These are phyloP conservation scores for Netelia fuscicornis DNA, from an alignment of 2,888 invertebrate genomes.

Conservation along the genomic window DNA sequence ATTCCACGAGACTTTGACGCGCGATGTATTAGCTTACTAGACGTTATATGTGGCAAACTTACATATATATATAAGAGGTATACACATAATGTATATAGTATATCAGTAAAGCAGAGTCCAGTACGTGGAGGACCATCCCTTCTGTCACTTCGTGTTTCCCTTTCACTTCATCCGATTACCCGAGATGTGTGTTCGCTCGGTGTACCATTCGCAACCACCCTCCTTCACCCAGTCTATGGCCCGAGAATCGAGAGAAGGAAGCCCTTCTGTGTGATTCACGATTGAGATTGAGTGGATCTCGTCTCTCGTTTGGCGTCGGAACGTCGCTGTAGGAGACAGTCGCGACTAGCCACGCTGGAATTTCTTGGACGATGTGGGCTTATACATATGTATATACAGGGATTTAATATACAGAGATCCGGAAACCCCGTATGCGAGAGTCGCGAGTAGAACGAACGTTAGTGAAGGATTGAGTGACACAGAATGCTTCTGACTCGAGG, in stretches of 20 bases:
- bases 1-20: slow-evolving; percentile 55
- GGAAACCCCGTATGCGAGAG: slow-evolving; percentile 12
- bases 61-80: neutral
- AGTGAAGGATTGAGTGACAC: slow-evolving; percentile 24
- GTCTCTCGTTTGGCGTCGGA: slow-evolving; percentile 51
- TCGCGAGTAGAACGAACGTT: neutral
- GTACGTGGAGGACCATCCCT: slow-evolving; percentile 47
- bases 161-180: slow-evolving; percentile 66
- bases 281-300: slow-evolving; percentile 64
- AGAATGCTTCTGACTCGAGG: slow-evolving; percentile 13
- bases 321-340: slow-evolving; percentile 43
- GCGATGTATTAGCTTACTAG: slow-evolving; percentile 44
- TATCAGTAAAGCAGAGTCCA: slow-evolving; percentile 48
- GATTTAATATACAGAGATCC: neutral
- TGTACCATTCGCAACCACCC: neutral
- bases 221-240: neutral
- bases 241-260: slow-evolving; percentile 45
- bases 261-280: slow-evolving; percentile 58
- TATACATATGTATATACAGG: neutral
- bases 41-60: slow-evolving; percentile 8
- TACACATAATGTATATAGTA: neutral
- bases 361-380: slow-evolving; percentile 7
- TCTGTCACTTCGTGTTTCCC: slow-evolving; percentile 67
- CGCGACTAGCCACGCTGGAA: slow-evolving; percentile 33
- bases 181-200: slow-evolving; percentile 39